A percentile compares a stretch with the other conserved stretches of the same genome.
Evolutionary conservation across 35 echinoderm and acorn worm genomes (phyloP).

Genomic region (Hemicentrotus pulcherrimus): DNA sequence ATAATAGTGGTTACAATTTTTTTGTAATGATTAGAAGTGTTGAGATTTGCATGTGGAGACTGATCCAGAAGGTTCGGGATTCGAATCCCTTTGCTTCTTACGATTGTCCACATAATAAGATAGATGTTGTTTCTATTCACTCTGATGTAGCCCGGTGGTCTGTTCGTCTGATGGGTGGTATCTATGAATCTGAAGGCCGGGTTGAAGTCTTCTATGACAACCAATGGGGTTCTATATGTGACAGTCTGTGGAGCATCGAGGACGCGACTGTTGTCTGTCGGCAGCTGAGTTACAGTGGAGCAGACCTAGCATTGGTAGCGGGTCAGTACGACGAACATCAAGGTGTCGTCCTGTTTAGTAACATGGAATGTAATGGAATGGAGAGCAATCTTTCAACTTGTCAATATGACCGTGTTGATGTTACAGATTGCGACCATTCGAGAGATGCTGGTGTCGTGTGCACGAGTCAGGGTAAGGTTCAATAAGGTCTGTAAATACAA

Average conservation of each 20-base stretch:
- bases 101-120: neutral
- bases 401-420: neutral
- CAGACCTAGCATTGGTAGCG: slow-evolving; percentile 16
- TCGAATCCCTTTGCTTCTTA: neutral
- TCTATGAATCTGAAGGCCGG: neutral
- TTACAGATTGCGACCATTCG: neutral
- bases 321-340: neutral
- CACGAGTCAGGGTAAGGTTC: neutral
- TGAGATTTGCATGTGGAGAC: neutral
- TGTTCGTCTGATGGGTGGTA: neutral
- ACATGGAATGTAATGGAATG: neutral
- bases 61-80: too few relatives aligned
- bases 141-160: neutral
- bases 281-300: slow-evolving; percentile 24
- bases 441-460: slow-evolving; percentile 6
- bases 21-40: neutral
- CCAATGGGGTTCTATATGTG: slow-evolving; percentile 12
- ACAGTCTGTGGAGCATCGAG: neutral
- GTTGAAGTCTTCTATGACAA: slow-evolving; percentile 19
- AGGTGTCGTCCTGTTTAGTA: neutral
- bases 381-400: neutral
- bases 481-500: too few relatives aligned
- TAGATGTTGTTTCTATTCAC: neutral
- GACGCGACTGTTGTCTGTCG: neutral
- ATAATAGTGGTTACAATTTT: neutral